Conservation (phyloP, 2,113 vertebrate genomes). For the Mastomys coucha region DNA sequence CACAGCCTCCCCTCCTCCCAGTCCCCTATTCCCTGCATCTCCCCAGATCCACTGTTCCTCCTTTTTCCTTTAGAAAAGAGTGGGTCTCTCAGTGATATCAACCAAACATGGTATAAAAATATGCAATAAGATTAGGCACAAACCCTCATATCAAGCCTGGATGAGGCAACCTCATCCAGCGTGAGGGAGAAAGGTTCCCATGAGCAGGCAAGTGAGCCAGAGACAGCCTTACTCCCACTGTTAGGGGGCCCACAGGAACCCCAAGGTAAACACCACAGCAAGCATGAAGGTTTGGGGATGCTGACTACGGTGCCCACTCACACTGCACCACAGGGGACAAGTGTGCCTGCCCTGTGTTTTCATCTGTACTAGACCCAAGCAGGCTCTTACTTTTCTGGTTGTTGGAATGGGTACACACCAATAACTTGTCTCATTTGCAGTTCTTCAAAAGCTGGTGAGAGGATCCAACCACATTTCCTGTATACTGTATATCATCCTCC, state of each 20-base stretch:
- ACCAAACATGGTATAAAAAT: not conserved
- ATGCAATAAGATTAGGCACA: not conserved
- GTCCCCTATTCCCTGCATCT: not conserved
- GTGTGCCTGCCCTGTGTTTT: not conserved
- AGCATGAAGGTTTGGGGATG: not conserved
- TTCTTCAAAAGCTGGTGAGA: conserved; percentile 9
- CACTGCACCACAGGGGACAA: not conserved
- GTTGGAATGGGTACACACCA: not conserved
- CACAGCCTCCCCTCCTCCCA: not conserved
- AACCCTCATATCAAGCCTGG: not conserved
- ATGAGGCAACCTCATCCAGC: not conserved
- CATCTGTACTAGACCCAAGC: not conserved
- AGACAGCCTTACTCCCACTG: not conserved
- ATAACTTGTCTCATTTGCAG: not conserved
- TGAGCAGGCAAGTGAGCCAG: not conserved
- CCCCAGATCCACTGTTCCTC: not conserved
- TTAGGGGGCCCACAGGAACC: not conserved
- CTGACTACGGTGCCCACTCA: not conserved
- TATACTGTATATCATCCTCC: not conserved
- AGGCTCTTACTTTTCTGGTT: conserved; percentile 25
- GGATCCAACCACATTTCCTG: not conserved
- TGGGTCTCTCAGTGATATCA: not conserved
- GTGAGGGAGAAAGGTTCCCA: not conserved
- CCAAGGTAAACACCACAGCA: not conserved
- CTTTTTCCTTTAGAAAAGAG: not conserved